Conservation (phyloP, 1,140 invertebrate species). For the Harpegnathos saltator region DNA sequence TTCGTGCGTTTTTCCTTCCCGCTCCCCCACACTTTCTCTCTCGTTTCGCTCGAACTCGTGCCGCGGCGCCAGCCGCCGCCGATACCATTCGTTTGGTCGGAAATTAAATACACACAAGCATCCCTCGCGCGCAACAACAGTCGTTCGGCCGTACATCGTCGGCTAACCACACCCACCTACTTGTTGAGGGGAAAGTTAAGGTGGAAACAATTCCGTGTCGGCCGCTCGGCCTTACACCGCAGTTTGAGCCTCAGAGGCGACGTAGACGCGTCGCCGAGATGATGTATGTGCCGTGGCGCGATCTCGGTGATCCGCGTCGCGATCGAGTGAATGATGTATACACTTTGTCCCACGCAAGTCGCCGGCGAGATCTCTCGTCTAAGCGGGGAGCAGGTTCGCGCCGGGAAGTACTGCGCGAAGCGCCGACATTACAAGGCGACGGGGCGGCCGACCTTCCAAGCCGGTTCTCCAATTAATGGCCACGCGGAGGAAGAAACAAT, state of each 20-base stretch:
- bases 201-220: conserved; percentile 66
- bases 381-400: no score
- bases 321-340: neutral
- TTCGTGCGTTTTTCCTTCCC: neutral
- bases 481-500: no score
- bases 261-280: neutral
- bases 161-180: conserved; percentile 80
- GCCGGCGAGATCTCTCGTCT: no score
- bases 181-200: conserved; percentile 80
- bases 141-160: conserved; percentile 46
- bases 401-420: no score
- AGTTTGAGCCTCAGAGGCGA: conserved; percentile 21
- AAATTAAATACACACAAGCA: conserved; percentile 84
- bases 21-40: neutral
- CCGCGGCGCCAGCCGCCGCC: conserved; percentile 39
- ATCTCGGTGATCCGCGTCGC: neutral
- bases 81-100: conserved; percentile 81
- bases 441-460: no score
- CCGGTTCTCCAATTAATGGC: no score
- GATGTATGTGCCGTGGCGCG: neutral
- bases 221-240: conserved; percentile 9
- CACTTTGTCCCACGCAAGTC: no score
- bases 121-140: conserved; percentile 21
- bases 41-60: conserved; percentile 13
- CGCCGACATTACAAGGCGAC: no score